phyloP scores from a whole-genome alignment of 2,888 invertebrate genomes.

The Cordylochernes scorpioides region DNA sequence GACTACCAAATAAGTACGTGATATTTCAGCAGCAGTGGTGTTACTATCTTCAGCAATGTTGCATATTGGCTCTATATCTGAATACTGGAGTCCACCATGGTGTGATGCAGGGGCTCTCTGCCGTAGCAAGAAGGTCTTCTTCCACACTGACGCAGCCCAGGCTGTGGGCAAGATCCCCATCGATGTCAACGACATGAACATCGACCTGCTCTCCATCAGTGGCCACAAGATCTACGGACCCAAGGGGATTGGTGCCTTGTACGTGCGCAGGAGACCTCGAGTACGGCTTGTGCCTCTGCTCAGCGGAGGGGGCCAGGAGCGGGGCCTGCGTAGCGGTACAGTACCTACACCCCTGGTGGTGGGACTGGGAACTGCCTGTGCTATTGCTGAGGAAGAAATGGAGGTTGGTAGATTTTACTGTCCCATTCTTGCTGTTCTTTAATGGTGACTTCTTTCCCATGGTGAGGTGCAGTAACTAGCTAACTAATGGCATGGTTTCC shows the following conservation, averaged over 20 bases:
- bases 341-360: slow-evolving; percentile 80
- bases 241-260: slow-evolving; percentile 79
- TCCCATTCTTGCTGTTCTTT: too few species aligned
- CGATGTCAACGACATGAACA: slow-evolving; percentile 76
- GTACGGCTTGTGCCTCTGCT: slow-evolving; percentile 86
- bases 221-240: slow-evolving; percentile 93
- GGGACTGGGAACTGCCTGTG: slow-evolving; percentile 63
- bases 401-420: slow-evolving; percentile 26
- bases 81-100: too few species aligned
- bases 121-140: slow-evolving; percentile 62
- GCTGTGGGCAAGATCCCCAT: slow-evolving; percentile 82
- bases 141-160: slow-evolving; percentile 98
- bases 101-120: slow-evolving; percentile 39
- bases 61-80: too few species aligned
- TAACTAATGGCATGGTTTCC: too few species aligned
- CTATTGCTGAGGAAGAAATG: slow-evolving; percentile 53
- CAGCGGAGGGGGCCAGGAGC: slow-evolving; percentile 94
- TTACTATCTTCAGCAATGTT: too few species aligned
- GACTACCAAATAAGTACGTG: too few species aligned
- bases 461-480: too few species aligned
- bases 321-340: slow-evolving; percentile 88
- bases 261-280: slow-evolving; percentile 67
- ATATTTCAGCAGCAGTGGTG: too few species aligned
- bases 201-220: slow-evolving; percentile 89
- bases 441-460: too few species aligned